These are phyloP conservation scores for Nothocercus julius DNA, from an alignment of 2,113 vertebrate genomes.

Conservation along the genomic window DNA sequence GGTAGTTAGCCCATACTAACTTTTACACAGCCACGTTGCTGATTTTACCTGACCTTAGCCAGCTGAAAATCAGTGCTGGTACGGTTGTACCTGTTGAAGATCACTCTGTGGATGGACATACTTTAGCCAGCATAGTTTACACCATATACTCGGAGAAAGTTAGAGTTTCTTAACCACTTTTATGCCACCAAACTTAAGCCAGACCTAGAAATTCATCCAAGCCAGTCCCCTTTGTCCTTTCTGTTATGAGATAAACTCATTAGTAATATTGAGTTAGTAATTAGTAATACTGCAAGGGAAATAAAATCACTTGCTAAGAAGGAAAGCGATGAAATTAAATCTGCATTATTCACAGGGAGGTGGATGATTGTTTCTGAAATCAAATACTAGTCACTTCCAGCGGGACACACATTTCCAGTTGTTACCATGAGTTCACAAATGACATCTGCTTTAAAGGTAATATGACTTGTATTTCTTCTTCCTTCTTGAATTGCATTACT, in stretches of 20 bases:
- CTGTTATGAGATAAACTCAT: constrained; percentile 3
- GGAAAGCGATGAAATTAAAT: constrained; percentile 33
- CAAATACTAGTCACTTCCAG: constrained; percentile 5
- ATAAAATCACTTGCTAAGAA: background rate
- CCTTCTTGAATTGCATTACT: constrained; percentile 33
- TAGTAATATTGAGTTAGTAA: background rate
- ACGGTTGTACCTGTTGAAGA: background rate
- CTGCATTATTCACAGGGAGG: constrained; percentile 3
- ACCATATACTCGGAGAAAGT: background rate
- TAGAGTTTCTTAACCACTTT: background rate
- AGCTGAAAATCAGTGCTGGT: background rate
- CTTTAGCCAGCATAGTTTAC: background rate
- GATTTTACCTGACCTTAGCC: background rate
- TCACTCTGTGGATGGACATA: background rate
- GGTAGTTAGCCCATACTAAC: background rate
- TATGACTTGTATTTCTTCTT: constrained; percentile 14
- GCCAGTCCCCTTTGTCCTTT: background rate
- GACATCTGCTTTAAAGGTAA: background rate
- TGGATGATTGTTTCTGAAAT: constrained; percentile 15
- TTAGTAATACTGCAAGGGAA: constrained; percentile 38
- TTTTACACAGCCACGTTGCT: background rate
- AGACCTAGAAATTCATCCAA: background rate
- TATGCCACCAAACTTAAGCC: background rate
- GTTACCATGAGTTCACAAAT: constrained; percentile 32
- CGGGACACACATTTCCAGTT: background rate